Evolutionary conservation across 2,113 vertebrate genomes (phyloP), one percentile per base, ranked within the genome.

Genomic region (Cebidichthys violaceus): DNA sequence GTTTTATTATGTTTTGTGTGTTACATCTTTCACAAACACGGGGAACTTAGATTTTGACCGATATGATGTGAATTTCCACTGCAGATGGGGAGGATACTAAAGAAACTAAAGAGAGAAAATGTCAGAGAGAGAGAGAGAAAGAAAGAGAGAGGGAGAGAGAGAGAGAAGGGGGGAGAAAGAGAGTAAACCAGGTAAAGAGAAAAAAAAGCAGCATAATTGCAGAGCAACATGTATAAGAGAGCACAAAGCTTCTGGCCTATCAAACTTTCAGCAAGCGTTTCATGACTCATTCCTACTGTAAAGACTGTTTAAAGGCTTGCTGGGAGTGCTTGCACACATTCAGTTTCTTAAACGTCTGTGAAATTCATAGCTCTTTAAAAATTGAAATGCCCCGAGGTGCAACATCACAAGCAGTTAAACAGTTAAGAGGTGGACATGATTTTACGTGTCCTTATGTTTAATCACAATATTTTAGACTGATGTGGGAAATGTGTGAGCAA

Each of bases 361-460:
- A 78, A 87, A 75, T 79, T 50, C 6, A 2, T 27, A 70, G 43
- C 15, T 0, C 59, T 70, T 85, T 82, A 80, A 86, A 87, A 31
- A 86, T 79, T 11, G 13, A 35, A 74, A 76, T 64, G 57, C 67
- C 82, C 39, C 33, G 4, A 31, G 62, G 73, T 64, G 27, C 43
- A 73, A 79, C 65, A 72, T 74, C 4, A 2, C 60, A 37, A 52
- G 50, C 52, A 75, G 54, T 77, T 80, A 72, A 88, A 70, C 41
- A 81, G 76, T 82, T 79, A 75, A 82, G 76, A 77, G 33, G 24
- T 76, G 47, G 50, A 81, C 29, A n/a, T 43, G 9, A 57, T 80
- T 86, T 37, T n/a, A 75, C 66, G 43, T 66, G 7, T 4, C 14
- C 45, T 77, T 54, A 18, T 57, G 45, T 75, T 66, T 69, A 35